Percentiles rank a stretch among this genome's conserved stretches.
These are phyloP conservation scores for Neotragus pygmaeus DNA, from an alignment of 2,113 vertebrate species.

Conservation along the genomic window DNA sequence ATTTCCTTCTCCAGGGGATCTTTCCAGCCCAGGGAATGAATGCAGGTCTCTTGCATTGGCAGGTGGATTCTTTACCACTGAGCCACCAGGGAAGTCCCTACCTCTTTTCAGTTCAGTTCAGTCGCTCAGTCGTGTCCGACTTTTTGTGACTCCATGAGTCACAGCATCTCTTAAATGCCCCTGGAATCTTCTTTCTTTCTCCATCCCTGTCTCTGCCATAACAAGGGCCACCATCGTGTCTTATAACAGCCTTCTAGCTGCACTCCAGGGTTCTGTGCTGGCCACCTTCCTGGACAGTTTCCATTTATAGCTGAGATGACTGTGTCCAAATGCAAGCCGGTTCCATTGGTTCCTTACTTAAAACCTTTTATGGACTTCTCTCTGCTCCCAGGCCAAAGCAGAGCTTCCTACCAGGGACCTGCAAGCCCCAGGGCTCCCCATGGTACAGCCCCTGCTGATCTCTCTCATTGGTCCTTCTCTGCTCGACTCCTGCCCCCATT, in stretches of 20 bases:
- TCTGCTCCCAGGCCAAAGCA: neutral
- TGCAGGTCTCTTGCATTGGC: neutral
- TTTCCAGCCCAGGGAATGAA: neutral
- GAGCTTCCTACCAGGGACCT: neutral
- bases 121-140: too few relatives aligned
- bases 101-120: too few relatives aligned
- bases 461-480: neutral
- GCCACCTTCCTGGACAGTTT: neutral
- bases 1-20: neutral
- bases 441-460: neutral
- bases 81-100: neutral
- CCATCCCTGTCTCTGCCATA: neutral
- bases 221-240: neutral
- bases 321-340: neutral
- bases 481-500: neutral
- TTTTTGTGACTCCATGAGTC: too few relatives aligned
- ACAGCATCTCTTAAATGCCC: neutral
- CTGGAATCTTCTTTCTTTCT: neutral
- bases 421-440: fast-evolving
- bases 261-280: neutral
- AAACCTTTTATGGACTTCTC: neutral
- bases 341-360: neutral
- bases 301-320: neutral
- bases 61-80: neutral
- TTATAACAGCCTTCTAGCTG: neutral